Conservation (phyloP, 2,888 invertebrate genomes). For the Drosophila merina region DNA sequence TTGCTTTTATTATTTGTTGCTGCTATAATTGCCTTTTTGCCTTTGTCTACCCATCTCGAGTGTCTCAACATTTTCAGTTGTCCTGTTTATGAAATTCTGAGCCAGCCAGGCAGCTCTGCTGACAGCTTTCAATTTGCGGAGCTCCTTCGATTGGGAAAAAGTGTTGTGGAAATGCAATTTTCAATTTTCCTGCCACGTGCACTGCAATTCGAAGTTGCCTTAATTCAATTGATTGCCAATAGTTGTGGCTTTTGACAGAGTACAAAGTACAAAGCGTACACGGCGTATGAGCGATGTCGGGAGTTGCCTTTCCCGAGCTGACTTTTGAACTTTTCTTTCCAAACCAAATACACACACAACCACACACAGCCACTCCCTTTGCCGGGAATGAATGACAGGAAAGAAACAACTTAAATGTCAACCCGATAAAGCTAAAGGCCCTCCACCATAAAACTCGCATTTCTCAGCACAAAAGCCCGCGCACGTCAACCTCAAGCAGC, state of each 20-base stretch:
- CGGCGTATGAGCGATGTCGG: background rate
- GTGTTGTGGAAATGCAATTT: conserved; percentile 31
- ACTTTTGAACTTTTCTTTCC: conserved; percentile 21
- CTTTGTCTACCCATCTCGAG: conserved; percentile 57
- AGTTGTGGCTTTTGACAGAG: conserved; percentile 29
- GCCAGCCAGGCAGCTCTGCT: conserved; percentile 14
- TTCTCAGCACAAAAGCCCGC: conserved; percentile 62
- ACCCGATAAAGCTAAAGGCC: conserved; percentile 71
- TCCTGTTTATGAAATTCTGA: conserved; percentile 46
- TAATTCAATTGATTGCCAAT: conserved; percentile 34
- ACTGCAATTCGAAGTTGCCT: conserved; percentile 18
- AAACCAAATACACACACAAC: background rate
- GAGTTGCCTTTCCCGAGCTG: conserved; percentile 17
- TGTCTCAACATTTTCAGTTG: conserved; percentile 49
- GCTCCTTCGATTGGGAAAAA: background rate
- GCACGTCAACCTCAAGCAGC: conserved; percentile 75
- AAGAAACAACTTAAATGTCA: conserved; percentile 68
- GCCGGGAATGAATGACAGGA: conserved; percentile 17
- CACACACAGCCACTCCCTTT: background rate
- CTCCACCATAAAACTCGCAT: conserved; percentile 73
- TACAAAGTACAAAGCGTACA: background rate
- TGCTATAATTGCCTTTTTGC: conserved; percentile 70
- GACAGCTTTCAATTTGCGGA: conserved; percentile 42
- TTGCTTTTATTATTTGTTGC: conserved; percentile 76
- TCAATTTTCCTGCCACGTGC: conserved; percentile 32